Base-by-base conservation (phyloP, 35 echinoderm and acorn worm genomes). In the Ophioderma brevispina region DNA sequence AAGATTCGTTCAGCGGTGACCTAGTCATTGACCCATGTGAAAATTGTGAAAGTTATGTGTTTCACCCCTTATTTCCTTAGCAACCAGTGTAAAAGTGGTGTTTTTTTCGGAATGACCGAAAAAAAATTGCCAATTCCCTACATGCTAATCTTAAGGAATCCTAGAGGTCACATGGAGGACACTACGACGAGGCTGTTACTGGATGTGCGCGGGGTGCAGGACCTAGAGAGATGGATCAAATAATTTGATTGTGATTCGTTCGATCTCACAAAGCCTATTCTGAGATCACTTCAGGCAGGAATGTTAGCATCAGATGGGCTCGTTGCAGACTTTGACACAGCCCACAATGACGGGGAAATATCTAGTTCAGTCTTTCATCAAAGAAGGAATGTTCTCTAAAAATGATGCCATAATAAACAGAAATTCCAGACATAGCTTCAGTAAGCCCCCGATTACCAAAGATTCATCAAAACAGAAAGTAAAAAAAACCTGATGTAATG, bases 211-310 rank as follows among this genome's bases (percentile, higher is more conserved):
- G 81, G 81, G 32, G 81, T 83, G 11, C 38, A 83, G 32, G 81
- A 83, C 31, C 81, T 83, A 1, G 43, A 83, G 14, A 46, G 32
- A 3, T 83, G 81, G 38, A 83, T 83, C 38, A 55, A 33, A 3
- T 6, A 83, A 83, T 83, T 83, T 83, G 81, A 83, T 83, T 83
- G 81, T 33, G 40, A 83, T 46, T 40, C 81, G 49, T 83, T 83
- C 32, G 81, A 83, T 31, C 81, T 83, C 15, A 46, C 13, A 5
- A 19, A 83, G 25, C 37, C 38, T 46, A 55, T 31, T 83, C 31
- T 55, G 81, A 83, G 81, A 46, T 83, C 81, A 6, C 81, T 83
- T 55, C 81, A 83, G 37, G 42, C 81, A 83, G 81, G 81, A 21
- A 46, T 83, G 38, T 31, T 83, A 13, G 81, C 38, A 2, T 83